A percentile compares a stretch with the other conserved stretches of the same genome.
Conservation (phyloP, 2,797 vertebrate species). For the Scolopax bukidnonensis region DNA sequence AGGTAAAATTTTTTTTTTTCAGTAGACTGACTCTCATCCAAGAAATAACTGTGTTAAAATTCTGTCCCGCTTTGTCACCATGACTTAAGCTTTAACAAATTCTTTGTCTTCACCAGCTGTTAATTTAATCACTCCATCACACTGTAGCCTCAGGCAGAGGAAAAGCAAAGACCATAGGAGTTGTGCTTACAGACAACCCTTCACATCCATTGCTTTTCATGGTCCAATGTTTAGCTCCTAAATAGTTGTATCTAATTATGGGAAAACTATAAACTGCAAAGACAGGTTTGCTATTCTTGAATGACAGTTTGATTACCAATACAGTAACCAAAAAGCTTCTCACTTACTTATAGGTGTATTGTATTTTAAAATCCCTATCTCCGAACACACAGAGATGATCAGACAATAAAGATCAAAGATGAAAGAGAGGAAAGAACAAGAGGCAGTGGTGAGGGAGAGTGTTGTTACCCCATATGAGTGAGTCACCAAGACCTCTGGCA, state of each 20-base stretch:
- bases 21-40: neutral
- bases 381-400: neutral
- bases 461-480: neutral
- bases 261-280: neutral
- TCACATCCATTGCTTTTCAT: neutral
- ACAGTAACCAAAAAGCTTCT: neutral
- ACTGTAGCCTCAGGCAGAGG: neutral
- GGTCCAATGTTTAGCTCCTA: neutral
- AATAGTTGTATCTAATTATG: neutral
- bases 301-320: neutral
- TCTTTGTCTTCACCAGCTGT: neutral
- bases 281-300: neutral
- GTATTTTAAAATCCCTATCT: neutral
- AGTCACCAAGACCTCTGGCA: neutral
- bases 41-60: neutral
- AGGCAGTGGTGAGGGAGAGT: neutral
- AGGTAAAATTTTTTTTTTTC: neutral
- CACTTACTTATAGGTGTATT: neutral
- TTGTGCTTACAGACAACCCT: neutral
- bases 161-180: neutral
- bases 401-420: neutral
- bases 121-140: neutral
- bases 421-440: neutral
- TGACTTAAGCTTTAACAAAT: neutral
- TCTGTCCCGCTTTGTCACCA: neutral